Evolutionary conservation across 2,888 invertebrate genomes (phyloP).

Genomic region (Vesta saturnalis): DNA sequence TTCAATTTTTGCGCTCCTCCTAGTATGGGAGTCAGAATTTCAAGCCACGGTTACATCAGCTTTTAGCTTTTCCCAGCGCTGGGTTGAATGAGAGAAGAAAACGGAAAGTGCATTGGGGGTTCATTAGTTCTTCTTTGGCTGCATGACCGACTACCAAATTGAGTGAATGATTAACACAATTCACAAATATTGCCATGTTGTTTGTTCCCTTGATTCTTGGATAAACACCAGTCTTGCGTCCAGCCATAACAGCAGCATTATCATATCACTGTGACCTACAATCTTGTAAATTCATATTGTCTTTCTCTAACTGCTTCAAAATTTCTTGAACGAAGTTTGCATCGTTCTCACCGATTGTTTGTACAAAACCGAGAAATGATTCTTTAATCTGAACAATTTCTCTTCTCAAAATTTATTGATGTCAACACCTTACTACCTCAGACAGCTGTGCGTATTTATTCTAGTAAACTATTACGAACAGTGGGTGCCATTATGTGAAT

Average conservation of each 20-base stretch:
- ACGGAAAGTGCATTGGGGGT: not conserved
- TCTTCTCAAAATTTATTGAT: constrained; percentile 36
- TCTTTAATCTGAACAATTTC: constrained; percentile 39
- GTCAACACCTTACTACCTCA: constrained; percentile 34
- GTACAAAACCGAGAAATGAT: constrained; percentile 44
- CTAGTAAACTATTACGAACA: constrained; percentile 37
- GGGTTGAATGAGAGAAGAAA: not conserved
- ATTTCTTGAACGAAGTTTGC: not conserved
- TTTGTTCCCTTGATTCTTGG: constrained; percentile 38
- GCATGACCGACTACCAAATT: constrained; percentile 18
- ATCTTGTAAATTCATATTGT: not conserved
- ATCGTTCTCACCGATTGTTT: constrained; percentile 42
- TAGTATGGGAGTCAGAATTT: not conserved
- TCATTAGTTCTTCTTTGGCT: not conserved
- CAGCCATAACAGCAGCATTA: constrained; percentile 42
- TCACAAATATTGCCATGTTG: constrained; percentile 24
- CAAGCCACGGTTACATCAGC: not conserved
- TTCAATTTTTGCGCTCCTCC: no score
- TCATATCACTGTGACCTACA: constrained; percentile 42
- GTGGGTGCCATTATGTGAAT: constrained; percentile 17
- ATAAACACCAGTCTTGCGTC: constrained; percentile 38
- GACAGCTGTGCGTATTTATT: constrained; percentile 39
- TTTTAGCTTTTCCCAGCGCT: not conserved
- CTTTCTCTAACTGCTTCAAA: not conserved
- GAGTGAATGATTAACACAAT: constrained; percentile 39